Base-by-base conservation (phyloP, 2,797 vertebrate genomes). In the Pipistrellus kuhlii region DNA sequence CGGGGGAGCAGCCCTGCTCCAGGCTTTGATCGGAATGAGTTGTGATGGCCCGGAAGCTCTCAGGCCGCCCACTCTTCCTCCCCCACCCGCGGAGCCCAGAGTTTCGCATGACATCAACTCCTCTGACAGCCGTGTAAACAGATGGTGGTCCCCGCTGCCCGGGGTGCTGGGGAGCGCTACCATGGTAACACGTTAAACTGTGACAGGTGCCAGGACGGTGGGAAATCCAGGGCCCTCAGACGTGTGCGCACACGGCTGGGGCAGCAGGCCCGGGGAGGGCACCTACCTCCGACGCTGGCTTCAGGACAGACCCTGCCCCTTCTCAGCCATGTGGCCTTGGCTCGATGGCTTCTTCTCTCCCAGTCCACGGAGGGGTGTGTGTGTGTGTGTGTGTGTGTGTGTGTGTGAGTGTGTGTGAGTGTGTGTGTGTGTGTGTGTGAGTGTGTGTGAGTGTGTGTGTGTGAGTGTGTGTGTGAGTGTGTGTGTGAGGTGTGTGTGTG, bases 121-220 rank as follows among this genome's bases (percentile, higher is more conserved):
- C 94, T 96, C 97, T 97, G 97, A 97, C 96, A 97, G 96, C 95
- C 90, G 78, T 95, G 96, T 97, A 97, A 97, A 97, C 97, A 97
- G 97, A 97, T 97, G 97, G 97, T 97, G 96, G 96, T 97, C 96
- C 94, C 95, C 6, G 87, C 96, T 94, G 94, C 95, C 96, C 94
- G 4, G 91, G 97, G 89, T 96, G 87, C 94, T 95, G 90, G 93
- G 95, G 89, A 96, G 76, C 13, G 96, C 93, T 95, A 95, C 97
- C 97, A 97, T 97, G 97, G 97, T 94, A 97, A 97, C 97, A 92
- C 15, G 85, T 85, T 95, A 97, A 97, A 96, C 97, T 84, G 85
- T 73, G 94, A 94, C 96, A 97, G 97, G 95, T 97, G 96, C 96
- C 95, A 95, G 95, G 95, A 94, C 8, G 8, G 78, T 95, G 95